A percentile compares a stretch with the other conserved stretches of the same genome.
Conservation (phyloP, 2,888 invertebrate species). For the Gasteruption jaculator region DNA sequence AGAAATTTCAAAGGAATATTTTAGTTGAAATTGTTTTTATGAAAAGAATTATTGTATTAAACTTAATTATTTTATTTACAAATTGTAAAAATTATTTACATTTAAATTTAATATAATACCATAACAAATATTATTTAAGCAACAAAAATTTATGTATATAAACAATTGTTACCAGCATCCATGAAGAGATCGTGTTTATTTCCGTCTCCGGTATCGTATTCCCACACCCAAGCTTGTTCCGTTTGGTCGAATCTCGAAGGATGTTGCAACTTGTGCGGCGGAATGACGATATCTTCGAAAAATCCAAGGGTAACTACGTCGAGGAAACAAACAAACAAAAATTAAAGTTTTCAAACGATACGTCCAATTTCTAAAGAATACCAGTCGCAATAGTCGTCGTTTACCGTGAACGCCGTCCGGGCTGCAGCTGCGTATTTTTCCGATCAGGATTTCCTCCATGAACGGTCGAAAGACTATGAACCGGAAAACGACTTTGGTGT, state of each 20-base stretch:
- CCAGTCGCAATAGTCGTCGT: too few species aligned
- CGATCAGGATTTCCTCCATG: constrained; percentile 88
- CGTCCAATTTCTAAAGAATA: neutral
- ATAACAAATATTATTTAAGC: neutral
- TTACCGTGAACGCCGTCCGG: constrained; percentile 87
- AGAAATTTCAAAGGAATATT: too few species aligned
- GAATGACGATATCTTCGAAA: constrained; percentile 95
- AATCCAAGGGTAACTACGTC: constrained; percentile 94
- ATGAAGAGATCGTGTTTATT: constrained; percentile 87
- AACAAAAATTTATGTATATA: neutral
- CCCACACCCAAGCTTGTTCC: constrained; percentile 96
- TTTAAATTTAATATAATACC: constrained; percentile 5
- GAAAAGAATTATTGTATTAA: too few species aligned
- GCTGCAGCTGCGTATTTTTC: constrained; percentile 88
- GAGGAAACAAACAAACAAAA: constrained; percentile 45
- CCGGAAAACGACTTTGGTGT: constrained; percentile 88
- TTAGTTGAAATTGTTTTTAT: too few species aligned
- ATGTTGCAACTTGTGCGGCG: constrained; percentile 85
- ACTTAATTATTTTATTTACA: too few species aligned
- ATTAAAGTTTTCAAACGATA: constrained; percentile 18
- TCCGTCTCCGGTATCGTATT: constrained; percentile 81
- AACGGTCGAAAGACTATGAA: constrained; percentile 94
- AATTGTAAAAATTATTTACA: too few species aligned
- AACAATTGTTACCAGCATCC: constrained; percentile 68
- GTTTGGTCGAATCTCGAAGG: constrained; percentile 89